Percentiles rank a stretch among this genome's conserved stretches.
These are phyloP conservation scores for Leptopilina syphax DNA, from an alignment of 2,888 invertebrate species.

Conservation along the genomic window DNA sequence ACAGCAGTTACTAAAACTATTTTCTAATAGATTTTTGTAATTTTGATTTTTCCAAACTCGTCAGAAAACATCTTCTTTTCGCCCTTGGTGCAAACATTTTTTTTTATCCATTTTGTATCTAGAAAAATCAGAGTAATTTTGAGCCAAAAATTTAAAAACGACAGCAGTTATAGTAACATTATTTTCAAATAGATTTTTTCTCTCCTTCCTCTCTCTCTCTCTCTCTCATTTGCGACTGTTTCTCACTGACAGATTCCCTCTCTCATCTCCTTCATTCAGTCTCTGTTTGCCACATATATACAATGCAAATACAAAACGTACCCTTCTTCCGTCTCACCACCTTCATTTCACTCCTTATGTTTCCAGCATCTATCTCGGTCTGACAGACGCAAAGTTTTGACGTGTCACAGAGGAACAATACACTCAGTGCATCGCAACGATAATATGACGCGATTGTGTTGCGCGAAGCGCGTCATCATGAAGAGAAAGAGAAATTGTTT, in stretches of 20 bases:
- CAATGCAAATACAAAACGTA: conserved; percentile 29
- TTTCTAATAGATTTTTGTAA: conserved; percentile 46
- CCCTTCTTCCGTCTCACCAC: conserved; percentile 31
- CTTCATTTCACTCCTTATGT: conserved; percentile 34
- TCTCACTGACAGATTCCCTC: conserved; percentile 49
- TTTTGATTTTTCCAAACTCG: too few species aligned
- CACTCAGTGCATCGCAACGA: conserved; percentile 46
- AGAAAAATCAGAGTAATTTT: too few species aligned
- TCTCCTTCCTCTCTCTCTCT: conserved; percentile 45
- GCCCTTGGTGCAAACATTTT: too few species aligned
- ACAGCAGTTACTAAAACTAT: conserved; percentile 58
- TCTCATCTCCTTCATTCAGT: conserved; percentile 42
- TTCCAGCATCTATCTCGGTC: conserved; percentile 16
- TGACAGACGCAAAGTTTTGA: conserved; percentile 57
- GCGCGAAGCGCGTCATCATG: neutral
- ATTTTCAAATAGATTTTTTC: conserved; percentile 47
- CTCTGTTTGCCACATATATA: conserved; percentile 66
- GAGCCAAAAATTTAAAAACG: conserved; percentile 50
- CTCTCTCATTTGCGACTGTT: conserved; percentile 51
- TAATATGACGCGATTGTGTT: conserved; percentile 44
- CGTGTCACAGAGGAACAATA: conserved; percentile 50
- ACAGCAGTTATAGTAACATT: conserved; percentile 46
- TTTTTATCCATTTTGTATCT: too few species aligned
- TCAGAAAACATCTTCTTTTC: too few species aligned
- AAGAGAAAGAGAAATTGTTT: conserved; percentile 22